Evolutionary conservation across 2,888 invertebrate genomes (phyloP).

Genomic region (Drepana falcataria): DNA sequence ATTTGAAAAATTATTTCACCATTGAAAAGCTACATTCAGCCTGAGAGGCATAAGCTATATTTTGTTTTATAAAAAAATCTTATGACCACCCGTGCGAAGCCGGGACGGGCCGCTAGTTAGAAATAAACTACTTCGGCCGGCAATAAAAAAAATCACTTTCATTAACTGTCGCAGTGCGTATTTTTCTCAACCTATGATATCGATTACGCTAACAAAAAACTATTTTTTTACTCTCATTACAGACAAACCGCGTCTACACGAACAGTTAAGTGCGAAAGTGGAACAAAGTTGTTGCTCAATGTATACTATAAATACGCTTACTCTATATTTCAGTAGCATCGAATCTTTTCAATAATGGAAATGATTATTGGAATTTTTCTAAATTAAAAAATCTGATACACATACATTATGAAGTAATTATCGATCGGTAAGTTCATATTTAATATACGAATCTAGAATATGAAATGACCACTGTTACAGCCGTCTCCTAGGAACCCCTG

Average conservation of each 20-base stretch:
- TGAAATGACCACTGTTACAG: too few species aligned
- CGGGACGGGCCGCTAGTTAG: too few species aligned
- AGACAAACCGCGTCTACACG: not conserved
- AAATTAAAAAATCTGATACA: too few species aligned
- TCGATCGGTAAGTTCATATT: too few species aligned
- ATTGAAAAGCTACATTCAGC: too few species aligned
- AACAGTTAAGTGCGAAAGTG: not conserved
- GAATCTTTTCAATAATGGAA: not conserved
- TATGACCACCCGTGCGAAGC: too few species aligned
- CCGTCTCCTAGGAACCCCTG: too few species aligned
- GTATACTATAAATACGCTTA: not conserved
- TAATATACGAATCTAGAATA: too few species aligned
- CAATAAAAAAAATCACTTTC: conserved; percentile 14
- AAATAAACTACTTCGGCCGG: conserved; percentile 2
- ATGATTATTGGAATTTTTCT: not conserved
- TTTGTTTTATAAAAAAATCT: too few species aligned
- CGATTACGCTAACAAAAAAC: conserved; percentile 19
- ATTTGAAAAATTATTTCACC: too few species aligned
- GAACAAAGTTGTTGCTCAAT: not conserved
- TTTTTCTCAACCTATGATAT: conserved; percentile 16
- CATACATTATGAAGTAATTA: too few species aligned
- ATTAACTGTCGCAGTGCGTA: conserved; percentile 7
- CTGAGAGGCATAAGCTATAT: too few species aligned
- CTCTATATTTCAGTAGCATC: not conserved
- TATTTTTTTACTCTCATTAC: not conserved